A percentile compares a stretch with the other conserved stretches of the same genome.
These are phyloP conservation scores for Eupithecia pulchellata DNA, from an alignment of 2,888 invertebrate species.

Conservation along the genomic window DNA sequence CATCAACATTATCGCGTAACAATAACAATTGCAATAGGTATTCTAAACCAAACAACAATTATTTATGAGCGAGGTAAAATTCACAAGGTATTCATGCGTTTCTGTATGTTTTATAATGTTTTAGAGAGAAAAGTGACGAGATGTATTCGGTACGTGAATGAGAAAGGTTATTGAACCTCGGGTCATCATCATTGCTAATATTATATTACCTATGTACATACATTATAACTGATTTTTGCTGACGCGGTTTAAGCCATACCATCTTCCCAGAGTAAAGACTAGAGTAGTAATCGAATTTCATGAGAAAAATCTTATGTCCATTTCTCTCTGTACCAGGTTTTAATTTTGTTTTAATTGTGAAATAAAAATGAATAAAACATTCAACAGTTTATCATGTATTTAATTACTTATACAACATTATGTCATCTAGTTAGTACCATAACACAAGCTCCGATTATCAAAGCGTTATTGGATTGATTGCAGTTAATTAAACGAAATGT, in stretches of 20 bases:
- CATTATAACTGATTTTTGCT: neutral
- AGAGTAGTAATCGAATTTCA: neutral
- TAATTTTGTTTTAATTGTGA: neutral
- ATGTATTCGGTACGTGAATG: neutral
- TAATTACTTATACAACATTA: too few species aligned
- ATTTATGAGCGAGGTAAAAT: conserved; percentile 34
- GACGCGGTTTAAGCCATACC: neutral
- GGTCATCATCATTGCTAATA: neutral
- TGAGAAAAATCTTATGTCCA: neutral
- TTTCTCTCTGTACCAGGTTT: too few species aligned
- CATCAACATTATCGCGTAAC: conserved; percentile 29
- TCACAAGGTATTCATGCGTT: conserved; percentile 12
- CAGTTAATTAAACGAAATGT: neutral
- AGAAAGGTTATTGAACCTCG: neutral
- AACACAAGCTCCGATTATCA: too few species aligned
- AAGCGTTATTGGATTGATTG: neutral
- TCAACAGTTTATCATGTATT: neutral
- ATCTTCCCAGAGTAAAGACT: too few species aligned
- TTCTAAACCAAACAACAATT: conserved; percentile 37
- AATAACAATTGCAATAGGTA: conserved; percentile 35
- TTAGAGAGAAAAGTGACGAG: neutral
- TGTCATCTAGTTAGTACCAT: too few species aligned
- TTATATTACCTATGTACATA: neutral
- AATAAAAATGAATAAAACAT: neutral
- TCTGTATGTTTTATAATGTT: neutral